Evolutionary conservation across 2,113 vertebrate species (phyloP).

Genomic region (Carlito syrichta): DNA sequence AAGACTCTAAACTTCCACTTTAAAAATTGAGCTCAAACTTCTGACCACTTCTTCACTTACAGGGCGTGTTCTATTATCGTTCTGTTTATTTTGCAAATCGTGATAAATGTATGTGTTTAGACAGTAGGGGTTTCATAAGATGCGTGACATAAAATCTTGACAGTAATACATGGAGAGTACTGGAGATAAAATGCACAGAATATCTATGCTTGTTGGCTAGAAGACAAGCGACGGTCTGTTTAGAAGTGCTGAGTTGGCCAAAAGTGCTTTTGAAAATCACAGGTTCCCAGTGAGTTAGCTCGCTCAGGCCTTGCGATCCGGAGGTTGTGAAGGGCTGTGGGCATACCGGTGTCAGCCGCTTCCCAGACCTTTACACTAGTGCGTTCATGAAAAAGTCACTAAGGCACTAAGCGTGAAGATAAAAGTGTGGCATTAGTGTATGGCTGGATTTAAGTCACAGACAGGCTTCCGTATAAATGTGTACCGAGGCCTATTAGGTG

Average conservation of each 20-base stretch:
- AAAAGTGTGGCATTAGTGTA: neutral
- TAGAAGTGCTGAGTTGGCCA: neutral
- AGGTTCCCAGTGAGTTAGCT: neutral
- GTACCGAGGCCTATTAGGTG: neutral
- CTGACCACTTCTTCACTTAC: neutral
- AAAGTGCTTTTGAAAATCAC: neutral
- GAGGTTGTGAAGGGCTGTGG: neutral
- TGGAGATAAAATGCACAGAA: conserved; percentile 3
- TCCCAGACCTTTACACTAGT: neutral
- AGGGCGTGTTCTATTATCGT: neutral
- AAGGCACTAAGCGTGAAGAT: neutral
- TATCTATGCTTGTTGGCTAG: neutral
- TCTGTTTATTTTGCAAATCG: conserved; percentile 3
- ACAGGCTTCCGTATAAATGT: neutral
- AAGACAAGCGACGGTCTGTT: neutral
- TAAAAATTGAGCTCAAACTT: neutral
- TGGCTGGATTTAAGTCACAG: neutral
- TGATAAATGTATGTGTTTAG: neutral
- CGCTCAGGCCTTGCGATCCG: neutral
- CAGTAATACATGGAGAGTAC: neutral
- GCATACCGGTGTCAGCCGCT: neutral
- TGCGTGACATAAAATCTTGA: neutral
- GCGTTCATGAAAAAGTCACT: neutral
- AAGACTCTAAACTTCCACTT: neutral
- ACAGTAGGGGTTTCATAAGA: neutral